Conservation (phyloP, 2,888 invertebrate genomes). For the Phortica okadai region DNA sequence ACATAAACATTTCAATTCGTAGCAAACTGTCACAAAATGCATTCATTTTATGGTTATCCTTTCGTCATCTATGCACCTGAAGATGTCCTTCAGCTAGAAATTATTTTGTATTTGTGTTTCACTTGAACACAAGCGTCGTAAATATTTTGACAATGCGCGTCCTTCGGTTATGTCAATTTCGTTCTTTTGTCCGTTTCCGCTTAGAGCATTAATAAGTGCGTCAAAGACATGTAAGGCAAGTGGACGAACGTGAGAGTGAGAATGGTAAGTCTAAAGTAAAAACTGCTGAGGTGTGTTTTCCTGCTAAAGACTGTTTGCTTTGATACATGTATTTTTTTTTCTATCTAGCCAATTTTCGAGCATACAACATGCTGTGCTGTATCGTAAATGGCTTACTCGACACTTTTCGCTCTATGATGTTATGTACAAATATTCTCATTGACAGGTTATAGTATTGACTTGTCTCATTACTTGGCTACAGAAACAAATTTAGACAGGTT, state of each 20-base stretch:
- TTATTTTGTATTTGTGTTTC: constrained; percentile 45
- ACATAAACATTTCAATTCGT: neutral
- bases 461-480: too few species aligned
- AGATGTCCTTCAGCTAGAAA: constrained; percentile 12
- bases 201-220: neutral
- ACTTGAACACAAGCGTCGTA: constrained; percentile 64
- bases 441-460: too few species aligned
- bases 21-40: constrained; percentile 1
- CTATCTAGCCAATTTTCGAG: neutral
- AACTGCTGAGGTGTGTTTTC: neutral
- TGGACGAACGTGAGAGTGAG: neutral
- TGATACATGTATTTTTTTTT: neutral
- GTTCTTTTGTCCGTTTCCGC: neutral
- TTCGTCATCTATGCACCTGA: neutral
- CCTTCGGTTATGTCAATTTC: neutral
- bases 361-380: neutral
- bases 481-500: too few species aligned
- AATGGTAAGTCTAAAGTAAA: neutral
- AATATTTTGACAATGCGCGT: constrained; percentile 65
- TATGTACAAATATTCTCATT: too few species aligned
- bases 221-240: neutral
- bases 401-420: neutral
- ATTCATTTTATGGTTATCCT: constrained; percentile 1
- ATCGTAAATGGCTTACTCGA: neutral
- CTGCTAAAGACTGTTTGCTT: neutral